A percentile compares a stretch with the other conserved stretches of the same genome.
These are phyloP conservation scores for Carapus acus DNA, from an alignment of 2,797 vertebrate genomes.

Conservation along the genomic window DNA sequence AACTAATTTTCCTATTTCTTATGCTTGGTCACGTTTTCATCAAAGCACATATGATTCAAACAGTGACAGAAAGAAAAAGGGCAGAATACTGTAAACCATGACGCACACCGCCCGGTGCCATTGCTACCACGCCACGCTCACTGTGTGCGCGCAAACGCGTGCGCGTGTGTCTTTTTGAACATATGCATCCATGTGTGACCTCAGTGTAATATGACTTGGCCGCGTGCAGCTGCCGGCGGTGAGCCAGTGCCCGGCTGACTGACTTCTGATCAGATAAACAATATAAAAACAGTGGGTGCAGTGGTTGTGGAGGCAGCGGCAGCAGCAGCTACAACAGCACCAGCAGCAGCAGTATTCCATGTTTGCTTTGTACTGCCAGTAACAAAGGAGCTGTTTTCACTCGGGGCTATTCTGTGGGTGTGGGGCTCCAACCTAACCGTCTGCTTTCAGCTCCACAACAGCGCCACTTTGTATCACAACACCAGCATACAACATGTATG, in stretches of 20 bases:
- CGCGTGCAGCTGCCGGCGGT: conserved; percentile 57
- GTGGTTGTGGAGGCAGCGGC: conserved; percentile 47
- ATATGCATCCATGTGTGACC: conserved; percentile 55
- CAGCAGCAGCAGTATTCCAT: conserved; percentile 48
- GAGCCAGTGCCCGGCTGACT: conserved; percentile 54
- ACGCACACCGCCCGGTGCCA: too few species aligned
- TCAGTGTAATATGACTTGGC: conserved; percentile 51
- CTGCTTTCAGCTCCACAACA: conserved; percentile 4
- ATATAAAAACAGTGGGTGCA: too few species aligned
- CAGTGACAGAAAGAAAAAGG: too few species aligned
- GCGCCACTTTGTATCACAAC: neutral
- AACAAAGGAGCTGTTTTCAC: conserved; percentile 53
- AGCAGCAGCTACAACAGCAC: conserved; percentile 4
- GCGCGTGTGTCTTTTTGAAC: conserved; percentile 3
- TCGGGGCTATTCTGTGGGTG: conserved; percentile 20
- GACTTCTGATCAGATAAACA: conserved; percentile 68
- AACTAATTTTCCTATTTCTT: conserved; percentile 16
- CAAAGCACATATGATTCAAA: conserved; percentile 9
- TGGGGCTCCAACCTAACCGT: conserved; percentile 33
- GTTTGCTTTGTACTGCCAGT: conserved; percentile 66
- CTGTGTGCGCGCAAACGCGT: conserved; percentile 15
- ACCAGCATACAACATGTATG: too few species aligned
- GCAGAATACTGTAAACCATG: too few species aligned
- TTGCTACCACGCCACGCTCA: too few species aligned
- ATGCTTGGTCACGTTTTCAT: conserved; percentile 32